A percentile compares a stretch with the other conserved stretches of the same genome.
Evolutionary conservation across 2,113 vertebrate species (phyloP).

Genomic region (Spilogale gracilis): DNA sequence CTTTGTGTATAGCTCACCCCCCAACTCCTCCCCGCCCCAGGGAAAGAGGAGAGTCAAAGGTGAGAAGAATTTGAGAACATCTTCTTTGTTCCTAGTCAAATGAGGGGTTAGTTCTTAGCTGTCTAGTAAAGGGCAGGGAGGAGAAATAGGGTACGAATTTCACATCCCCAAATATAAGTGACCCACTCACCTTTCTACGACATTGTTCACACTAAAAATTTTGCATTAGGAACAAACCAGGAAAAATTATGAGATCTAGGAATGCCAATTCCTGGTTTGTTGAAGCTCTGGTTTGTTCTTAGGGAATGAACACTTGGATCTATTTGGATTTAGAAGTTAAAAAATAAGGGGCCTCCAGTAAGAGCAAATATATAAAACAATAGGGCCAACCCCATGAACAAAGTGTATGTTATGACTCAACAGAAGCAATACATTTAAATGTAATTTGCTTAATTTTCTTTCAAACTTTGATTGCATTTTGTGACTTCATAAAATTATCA

Average conservation of each 20-base stretch:
- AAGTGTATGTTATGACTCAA: neutral
- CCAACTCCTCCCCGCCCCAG: neutral
- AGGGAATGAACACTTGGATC: neutral
- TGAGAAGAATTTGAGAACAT: neutral
- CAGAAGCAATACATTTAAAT: neutral
- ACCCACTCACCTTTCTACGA: neutral
- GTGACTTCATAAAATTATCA: constrained; percentile 43
- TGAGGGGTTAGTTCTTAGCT: neutral
- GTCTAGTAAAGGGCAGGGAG: neutral
- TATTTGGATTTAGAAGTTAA: neutral
- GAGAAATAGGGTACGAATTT: neutral
- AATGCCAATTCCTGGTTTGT: too few species aligned
- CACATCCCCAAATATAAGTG: rapidly evolving
- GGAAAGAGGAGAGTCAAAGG: neutral
- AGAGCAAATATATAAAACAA: neutral
- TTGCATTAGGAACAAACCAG: neutral
- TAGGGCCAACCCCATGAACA: neutral
- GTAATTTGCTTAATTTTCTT: neutral
- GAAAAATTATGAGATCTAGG: neutral
- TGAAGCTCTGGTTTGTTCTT: neutral
- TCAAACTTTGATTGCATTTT: neutral
- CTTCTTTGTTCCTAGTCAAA: neutral
- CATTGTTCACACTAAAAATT: neutral
- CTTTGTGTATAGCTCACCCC: neutral
- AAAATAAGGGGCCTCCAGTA: neutral